Evolutionary conservation across 2,888 invertebrate species (phyloP).

Genomic region (Exocentrus adspersus): DNA sequence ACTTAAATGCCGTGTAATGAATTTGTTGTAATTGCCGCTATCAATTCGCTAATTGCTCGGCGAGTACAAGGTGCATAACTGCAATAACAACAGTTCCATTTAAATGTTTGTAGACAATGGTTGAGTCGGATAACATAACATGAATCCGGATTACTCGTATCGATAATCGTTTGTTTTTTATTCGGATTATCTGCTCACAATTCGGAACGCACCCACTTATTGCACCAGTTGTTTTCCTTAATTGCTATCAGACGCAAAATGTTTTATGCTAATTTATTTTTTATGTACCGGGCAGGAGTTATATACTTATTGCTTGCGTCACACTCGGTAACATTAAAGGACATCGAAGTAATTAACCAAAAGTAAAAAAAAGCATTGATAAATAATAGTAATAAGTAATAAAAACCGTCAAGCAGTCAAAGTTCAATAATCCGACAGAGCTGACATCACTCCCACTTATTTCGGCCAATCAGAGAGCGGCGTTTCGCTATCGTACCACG

Average conservation of each 20-base stretch:
- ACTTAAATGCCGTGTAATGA: not conserved
- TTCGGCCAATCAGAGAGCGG: not conserved
- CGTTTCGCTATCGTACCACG: not conserved
- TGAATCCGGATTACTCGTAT: too few species aligned
- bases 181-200: too few species aligned
- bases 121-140: too few species aligned
- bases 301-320: not conserved
- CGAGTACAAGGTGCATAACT: not conserved
- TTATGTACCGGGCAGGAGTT: not conserved
- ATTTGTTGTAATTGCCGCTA: not conserved
- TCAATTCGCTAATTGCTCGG: not conserved
- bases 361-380: conserved; percentile 11
- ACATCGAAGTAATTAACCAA: conserved; percentile 5
- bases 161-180: too few species aligned
- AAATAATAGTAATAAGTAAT: not conserved
- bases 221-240: too few species aligned
- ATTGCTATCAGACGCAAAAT: too few species aligned
- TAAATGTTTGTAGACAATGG: too few species aligned
- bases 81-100: too few species aligned
- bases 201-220: too few species aligned
- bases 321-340: not conserved
- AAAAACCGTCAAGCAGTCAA: conserved; percentile 4
- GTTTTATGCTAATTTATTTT: too few species aligned
- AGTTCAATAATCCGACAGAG: not conserved
- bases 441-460: conserved; percentile 15